A percentile compares a stretch with the other conserved stretches of the same genome.
Conservation (phyloP, 2,888 invertebrate genomes). For the Tetanocera ferruginea region DNA sequence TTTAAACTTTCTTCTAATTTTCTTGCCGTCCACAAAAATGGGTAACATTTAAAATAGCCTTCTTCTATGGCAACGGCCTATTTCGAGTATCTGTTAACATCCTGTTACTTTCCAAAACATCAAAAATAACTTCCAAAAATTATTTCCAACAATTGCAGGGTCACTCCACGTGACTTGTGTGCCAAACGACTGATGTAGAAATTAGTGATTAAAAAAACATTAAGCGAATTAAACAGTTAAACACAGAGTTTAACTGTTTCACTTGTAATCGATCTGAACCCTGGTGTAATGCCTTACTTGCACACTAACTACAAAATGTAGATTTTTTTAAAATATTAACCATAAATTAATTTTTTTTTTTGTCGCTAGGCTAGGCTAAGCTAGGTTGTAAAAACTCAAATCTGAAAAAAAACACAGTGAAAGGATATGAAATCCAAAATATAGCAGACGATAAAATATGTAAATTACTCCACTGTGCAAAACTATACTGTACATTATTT, state of each 20-base stretch:
- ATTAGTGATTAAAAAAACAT: conserved; percentile 54
- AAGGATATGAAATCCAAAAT: not conserved
- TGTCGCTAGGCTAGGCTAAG: not conserved
- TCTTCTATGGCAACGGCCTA: too few species aligned
- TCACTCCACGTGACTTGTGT: conserved; percentile 64
- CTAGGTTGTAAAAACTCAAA: not conserved
- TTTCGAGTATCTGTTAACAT: not conserved
- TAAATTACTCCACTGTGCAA: conserved; percentile 36
- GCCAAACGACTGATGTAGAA: conserved; percentile 70
- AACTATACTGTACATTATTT: conserved; percentile 38
- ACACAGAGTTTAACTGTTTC: not conserved
- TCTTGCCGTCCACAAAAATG: too few species aligned
- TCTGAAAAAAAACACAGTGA: not conserved
- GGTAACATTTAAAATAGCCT: too few species aligned
- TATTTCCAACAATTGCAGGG: conserved; percentile 49
- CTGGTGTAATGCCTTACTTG: not conserved
- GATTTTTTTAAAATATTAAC: not conserved
- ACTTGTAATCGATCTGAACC: conserved; percentile 13
- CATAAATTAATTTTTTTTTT: not conserved
- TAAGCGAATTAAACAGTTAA: conserved; percentile 20
- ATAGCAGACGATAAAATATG: conserved; percentile 31
- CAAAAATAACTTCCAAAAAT: not conserved
- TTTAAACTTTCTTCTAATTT: too few species aligned
- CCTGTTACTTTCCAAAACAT: too few species aligned
- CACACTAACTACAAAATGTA: conserved; percentile 1